These are phyloP conservation scores for Myotis davidii DNA, from an alignment of 2,113 vertebrate genomes.

Conservation along the genomic window DNA sequence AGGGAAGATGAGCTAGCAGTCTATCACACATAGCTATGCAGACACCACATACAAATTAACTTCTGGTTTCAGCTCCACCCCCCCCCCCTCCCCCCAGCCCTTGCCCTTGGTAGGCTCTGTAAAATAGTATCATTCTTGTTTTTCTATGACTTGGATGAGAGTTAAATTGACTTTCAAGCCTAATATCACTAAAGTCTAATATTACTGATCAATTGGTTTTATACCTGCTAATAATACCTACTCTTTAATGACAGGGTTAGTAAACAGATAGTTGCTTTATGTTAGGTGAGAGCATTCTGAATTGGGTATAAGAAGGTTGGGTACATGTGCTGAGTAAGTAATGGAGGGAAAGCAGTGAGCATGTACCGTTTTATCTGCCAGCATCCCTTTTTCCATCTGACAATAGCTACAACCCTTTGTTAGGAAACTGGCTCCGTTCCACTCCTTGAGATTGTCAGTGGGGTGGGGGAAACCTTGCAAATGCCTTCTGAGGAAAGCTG, in stretches of 20 bases:
- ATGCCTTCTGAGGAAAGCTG: background rate
- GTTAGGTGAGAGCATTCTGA: background rate
- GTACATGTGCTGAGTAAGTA: background rate
- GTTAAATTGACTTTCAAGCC: conserved; percentile 45
- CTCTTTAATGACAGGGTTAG: background rate
- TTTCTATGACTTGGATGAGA: background rate
- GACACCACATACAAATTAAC: conserved; percentile 26
- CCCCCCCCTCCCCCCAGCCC: too few relatives aligned
- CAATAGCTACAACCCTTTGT: background rate
- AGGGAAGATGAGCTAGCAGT: conserved; percentile 2
- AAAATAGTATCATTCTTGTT: conserved; percentile 42
- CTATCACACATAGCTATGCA: conserved; percentile 34
- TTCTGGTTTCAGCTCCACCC: background rate
- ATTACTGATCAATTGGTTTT: background rate
- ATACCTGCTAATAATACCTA: background rate
- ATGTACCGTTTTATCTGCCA: background rate
- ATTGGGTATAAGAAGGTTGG: background rate
- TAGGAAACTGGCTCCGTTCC: background rate
- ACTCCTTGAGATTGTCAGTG: background rate
- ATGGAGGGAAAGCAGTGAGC: background rate
- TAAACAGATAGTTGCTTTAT: background rate
- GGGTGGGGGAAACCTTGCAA: background rate
- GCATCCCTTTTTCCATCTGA: background rate
- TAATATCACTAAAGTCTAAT: background rate
- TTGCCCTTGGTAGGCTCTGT: background rate